Percentiles rank a stretch among this genome's conserved stretches.
phyloP scores from a whole-genome alignment of 2,888 invertebrate species.

The Bellardia bayeri region DNA sequence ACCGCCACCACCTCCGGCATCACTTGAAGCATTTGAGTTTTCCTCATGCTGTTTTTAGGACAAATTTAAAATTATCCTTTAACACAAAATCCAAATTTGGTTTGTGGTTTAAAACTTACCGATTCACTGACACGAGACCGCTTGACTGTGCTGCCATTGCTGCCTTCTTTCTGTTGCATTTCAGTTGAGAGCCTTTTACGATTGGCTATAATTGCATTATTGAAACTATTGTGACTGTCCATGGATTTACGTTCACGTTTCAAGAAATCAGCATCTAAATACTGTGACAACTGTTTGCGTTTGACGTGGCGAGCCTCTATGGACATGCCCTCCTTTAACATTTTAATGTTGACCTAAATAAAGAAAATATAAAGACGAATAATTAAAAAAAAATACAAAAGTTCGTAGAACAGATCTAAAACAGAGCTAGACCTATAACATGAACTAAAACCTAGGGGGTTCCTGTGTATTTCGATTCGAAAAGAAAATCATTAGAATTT shows the following conservation, averaged over 20 bases:
- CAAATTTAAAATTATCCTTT: neutral
- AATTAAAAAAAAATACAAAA: neutral
- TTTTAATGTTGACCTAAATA: conserved; percentile 86
- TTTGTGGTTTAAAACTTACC: conserved; percentile 76
- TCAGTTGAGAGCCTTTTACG: conserved; percentile 83
- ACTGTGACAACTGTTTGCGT: conserved; percentile 90
- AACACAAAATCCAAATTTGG: neutral
- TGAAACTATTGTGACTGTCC: conserved; percentile 83
- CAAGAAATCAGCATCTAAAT: conserved; percentile 88
- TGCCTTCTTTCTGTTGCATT: conserved; percentile 76
- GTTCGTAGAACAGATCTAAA: neutral
- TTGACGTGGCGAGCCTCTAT: conserved; percentile 95
- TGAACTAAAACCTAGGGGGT: too few relatives aligned
- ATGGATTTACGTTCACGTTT: conserved; percentile 90
- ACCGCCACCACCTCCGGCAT: conserved; percentile 74
- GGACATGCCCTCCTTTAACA: conserved; percentile 90
- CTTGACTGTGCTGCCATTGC: conserved; percentile 75
- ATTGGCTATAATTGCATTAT: conserved; percentile 81
- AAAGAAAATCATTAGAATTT: too few relatives aligned
- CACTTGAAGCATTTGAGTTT: conserved; percentile 83
- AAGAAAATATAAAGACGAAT: neutral
- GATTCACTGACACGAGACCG: conserved; percentile 81
- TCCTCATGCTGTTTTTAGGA: conserved; percentile 78
- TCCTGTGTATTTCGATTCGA: too few relatives aligned
- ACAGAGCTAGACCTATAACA: neutral